Conservation (phyloP, 2,113 vertebrate genomes). For the Seriola aureovittata region DNA sequence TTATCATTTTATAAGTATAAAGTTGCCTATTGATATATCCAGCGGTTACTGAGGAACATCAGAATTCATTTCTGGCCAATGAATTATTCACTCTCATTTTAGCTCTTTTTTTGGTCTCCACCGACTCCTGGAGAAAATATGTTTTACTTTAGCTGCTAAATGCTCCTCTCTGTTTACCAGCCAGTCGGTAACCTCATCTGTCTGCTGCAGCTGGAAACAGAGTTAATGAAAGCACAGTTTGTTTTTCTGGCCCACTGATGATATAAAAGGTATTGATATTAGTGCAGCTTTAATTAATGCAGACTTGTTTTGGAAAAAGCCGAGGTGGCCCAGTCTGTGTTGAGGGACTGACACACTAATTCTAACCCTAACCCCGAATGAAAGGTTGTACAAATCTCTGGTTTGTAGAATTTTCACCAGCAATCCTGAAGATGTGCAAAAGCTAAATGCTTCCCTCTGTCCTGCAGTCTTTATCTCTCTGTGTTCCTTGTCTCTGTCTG, state of each 20-base stretch:
- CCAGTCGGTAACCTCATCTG: background rate
- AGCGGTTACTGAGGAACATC: too few relatives aligned
- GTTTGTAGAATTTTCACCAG: background rate
- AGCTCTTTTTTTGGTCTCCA: background rate
- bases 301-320: background rate
- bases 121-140: too few relatives aligned
- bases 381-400: background rate
- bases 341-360: background rate
- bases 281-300: background rate
- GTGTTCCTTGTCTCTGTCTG: slow-evolving; percentile 7
- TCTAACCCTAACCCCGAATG: background rate
- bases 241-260: background rate
- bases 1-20: too few relatives aligned
- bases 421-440: background rate
- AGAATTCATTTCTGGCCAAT: too few relatives aligned
- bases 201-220: background rate
- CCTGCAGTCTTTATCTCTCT: slow-evolving; percentile 18
- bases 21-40: too few relatives aligned
- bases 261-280: background rate
- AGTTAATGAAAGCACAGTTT: background rate
- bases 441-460: background rate
- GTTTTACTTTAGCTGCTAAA: background rate
- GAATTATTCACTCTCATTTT: background rate
- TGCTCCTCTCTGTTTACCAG: background rate
- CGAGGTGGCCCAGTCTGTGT: background rate